Base-by-base conservation (phyloP, 2,888 invertebrate species). In the Dynastes grantii region DNA sequence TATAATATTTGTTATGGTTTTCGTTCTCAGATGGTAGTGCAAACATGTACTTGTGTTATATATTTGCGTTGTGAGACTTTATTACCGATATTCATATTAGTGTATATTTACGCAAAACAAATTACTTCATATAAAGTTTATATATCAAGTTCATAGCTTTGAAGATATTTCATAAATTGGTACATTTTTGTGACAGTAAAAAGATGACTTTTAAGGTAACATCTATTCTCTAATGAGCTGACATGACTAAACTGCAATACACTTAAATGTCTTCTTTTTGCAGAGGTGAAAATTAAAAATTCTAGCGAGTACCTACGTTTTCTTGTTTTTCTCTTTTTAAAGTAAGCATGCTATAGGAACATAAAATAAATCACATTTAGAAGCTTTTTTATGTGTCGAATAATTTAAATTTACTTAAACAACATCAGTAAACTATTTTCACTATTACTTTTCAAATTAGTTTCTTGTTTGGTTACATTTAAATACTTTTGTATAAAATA, bases 311-410 rank as follows among this genome's bases (percentile, higher is more conserved):
- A 88, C 89, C 86, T 89, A 89, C 89, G 86, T 86, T 88, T 88
- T 86, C 88, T 87, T 81, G 86, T 85, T 85, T 88, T 89, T 88
- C 89, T 85, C 86, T 88, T 88, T 89, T 87, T 89, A 87, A 89
- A 89, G 87, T 89, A 89, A 84, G 89, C 86, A 85, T 87, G 89
- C 89, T 89, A 87, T 80, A 84, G 81, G 73, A 75, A 75, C 73
- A 75, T 75, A 75, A 82, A 81, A 80, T 71, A 81, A 78, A 58
- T 63, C 71, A 71, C 64, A 71, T 78, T 78, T 78, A 78, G 73
- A 78, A 73, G 76, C 61, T 51, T 77, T 45, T 45, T 73, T 76
- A 79, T 27, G 22, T 61, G 37, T 75, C 45, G 22, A 61, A 63
- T 45, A 45, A 63, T 40, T 73, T 16, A 58, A 61, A 61, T 45